A percentile compares a stretch with the other conserved stretches of the same genome.
Conservation (phyloP, 2,797 vertebrate species). For the Heteromormyrus szaboi region DNA sequence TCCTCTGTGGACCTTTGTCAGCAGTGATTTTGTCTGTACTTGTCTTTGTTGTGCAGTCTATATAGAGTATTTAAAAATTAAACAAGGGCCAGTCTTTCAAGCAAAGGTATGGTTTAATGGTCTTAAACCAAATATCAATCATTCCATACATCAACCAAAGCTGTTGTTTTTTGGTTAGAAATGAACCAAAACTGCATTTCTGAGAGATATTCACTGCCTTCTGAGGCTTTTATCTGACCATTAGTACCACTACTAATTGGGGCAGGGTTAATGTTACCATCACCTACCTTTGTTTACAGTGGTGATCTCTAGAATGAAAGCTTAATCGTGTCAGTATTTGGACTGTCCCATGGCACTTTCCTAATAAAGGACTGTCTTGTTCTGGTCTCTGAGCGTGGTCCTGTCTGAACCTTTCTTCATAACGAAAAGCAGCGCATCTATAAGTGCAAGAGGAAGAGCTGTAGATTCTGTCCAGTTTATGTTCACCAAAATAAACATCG, state of each 20-base stretch:
- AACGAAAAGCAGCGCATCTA: not conserved
- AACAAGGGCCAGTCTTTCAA: not conserved
- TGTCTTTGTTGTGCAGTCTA: constrained; percentile 15
- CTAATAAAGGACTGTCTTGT: not conserved
- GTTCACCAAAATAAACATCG: constrained; percentile 52
- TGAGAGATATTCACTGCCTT: constrained; percentile 9
- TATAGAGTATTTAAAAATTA: not conserved
- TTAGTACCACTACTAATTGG: not conserved
- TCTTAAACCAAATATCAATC: not conserved
- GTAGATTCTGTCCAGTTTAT: constrained; percentile 34
- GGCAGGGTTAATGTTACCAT: not conserved
- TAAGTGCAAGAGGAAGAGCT: not conserved
- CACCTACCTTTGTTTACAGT: not conserved
- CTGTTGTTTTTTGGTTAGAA: constrained; percentile 26
- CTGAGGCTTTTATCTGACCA: not conserved
- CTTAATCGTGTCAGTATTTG: not conserved
- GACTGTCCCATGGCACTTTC: not conserved
- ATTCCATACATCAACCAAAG: constrained; percentile 36
- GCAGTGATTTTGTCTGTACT: constrained; percentile 25
- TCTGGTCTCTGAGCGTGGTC: not conserved
- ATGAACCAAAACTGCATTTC: constrained; percentile 46
- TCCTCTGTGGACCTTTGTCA: constrained; percentile 25
- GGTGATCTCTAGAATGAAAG: not conserved
- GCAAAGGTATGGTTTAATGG: not conserved
- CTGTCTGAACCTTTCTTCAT: not conserved